phyloP scores from a whole-genome alignment of 2,797 vertebrate species.

The Cossypha dichroa region DNA sequence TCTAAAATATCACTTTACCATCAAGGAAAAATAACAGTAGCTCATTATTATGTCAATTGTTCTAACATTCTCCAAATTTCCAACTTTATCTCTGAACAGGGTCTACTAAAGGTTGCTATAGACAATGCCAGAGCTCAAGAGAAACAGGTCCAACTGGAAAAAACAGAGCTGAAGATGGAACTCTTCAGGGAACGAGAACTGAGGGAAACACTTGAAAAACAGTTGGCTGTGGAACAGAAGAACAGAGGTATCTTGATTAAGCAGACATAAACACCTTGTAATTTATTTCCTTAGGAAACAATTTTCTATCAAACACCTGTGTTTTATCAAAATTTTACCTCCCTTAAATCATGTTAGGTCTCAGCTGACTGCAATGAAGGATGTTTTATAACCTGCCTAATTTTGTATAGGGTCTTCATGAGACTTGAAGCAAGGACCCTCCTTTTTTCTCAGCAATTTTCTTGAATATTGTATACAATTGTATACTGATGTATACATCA shows the following conservation, averaged over 20 bases:
- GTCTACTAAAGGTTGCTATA: conserved; percentile 97
- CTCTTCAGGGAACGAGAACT: conserved; percentile 97
- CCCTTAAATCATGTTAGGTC: background rate
- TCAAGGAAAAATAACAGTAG: background rate
- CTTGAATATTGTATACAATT: background rate
- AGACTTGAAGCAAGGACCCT: background rate
- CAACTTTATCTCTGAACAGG: conserved; percentile 79
- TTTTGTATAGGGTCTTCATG: background rate
- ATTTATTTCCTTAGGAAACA: background rate
- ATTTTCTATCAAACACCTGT: background rate
- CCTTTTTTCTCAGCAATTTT: background rate
- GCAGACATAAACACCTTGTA: background rate
- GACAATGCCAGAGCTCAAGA: conserved; percentile 99
- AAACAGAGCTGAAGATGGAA: conserved; percentile 99
- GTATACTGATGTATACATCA: too few relatives aligned
- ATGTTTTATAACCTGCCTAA: background rate
- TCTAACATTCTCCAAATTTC: background rate
- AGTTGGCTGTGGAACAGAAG: conserved; percentile 97
- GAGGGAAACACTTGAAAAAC: conserved; percentile 97
- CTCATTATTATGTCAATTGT: background rate
- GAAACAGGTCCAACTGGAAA: conserved; percentile 99
- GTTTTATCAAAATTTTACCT: background rate
- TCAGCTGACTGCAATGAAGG: background rate
- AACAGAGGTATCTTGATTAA: conserved; percentile 89
- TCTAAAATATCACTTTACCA: background rate